Percentiles rank a stretch among this genome's conserved stretches.
These are phyloP conservation scores for Tetrao urogallus DNA, from an alignment of 2,113 vertebrate species.

Conservation along the genomic window DNA sequence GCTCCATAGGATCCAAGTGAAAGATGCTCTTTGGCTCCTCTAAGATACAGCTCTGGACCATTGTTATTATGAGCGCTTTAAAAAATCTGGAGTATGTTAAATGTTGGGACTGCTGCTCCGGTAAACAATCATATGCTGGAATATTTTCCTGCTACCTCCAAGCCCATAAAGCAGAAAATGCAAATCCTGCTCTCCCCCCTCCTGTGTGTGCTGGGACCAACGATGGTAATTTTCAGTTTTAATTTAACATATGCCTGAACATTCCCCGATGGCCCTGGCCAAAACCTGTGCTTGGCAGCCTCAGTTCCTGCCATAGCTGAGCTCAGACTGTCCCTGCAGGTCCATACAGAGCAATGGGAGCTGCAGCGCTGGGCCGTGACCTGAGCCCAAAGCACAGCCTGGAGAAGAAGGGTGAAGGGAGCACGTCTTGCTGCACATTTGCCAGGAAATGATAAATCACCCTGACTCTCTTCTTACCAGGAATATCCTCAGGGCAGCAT, in stretches of 20 bases:
- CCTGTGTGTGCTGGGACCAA: background rate
- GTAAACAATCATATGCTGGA: background rate
- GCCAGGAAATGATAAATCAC: background rate
- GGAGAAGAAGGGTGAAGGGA: background rate
- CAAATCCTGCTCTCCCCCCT: background rate
- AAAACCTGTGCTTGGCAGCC: constrained; percentile 5
- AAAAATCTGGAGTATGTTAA: background rate
- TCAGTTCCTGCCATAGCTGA: background rate
- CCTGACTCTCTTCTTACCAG: background rate
- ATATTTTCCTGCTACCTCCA: background rate
- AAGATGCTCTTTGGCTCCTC: background rate
- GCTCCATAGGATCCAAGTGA: background rate
- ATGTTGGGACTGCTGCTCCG: background rate
- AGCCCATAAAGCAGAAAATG: background rate
- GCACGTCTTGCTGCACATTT: background rate
- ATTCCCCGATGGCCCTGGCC: background rate
- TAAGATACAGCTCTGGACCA: background rate
- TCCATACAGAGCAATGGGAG: background rate
- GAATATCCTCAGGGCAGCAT: background rate
- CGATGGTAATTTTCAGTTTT: background rate
- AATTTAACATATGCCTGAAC: constrained; percentile 4
- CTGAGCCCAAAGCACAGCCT: background rate
- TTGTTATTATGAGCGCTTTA: background rate
- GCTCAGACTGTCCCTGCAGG: background rate
- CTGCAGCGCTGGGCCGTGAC: background rate